These are phyloP conservation scores for Rutpela maculata DNA, from an alignment of 2,888 invertebrate species.

Conservation along the genomic window DNA sequence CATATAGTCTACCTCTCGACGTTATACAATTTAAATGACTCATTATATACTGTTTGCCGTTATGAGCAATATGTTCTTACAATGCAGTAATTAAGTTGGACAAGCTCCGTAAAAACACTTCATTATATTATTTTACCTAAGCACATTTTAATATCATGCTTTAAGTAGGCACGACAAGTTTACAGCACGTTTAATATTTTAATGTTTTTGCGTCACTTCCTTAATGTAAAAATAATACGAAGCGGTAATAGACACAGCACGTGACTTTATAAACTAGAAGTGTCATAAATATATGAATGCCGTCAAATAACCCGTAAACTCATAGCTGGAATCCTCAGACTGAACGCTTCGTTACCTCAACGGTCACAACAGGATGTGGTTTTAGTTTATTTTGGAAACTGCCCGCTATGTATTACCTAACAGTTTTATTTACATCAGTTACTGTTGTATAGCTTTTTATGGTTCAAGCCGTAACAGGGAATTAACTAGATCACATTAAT, in stretches of 20 bases:
- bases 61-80: not conserved
- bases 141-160: slow-evolving; percentile 13
- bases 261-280: slow-evolving; percentile 33
- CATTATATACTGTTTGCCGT: not conserved
- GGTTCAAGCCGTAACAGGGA: not conserved
- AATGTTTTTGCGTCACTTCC: slow-evolving; percentile 21
- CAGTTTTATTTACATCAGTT: not conserved
- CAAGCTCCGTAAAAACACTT: slow-evolving; percentile 10
- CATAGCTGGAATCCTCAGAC: slow-evolving; percentile 8
- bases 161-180: slow-evolving; percentile 14
- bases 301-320: slow-evolving; percentile 21
- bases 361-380: slow-evolving; percentile 28
- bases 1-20: too few relatives aligned
- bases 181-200: slow-evolving; percentile 17
- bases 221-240: slow-evolving; percentile 30
- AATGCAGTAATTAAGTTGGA: not conserved
- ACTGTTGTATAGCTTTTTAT: not conserved
- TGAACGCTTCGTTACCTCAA: slow-evolving; percentile 27
- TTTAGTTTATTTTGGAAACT: slow-evolving; percentile 23
- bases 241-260: slow-evolving; percentile 17
- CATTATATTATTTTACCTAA: slow-evolving; percentile 1
- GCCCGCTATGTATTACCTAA: slow-evolving; percentile 13
- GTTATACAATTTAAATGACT: too few relatives aligned
- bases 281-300: slow-evolving; percentile 24
- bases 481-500: not conserved